These are phyloP conservation scores for Cantharis rufa DNA, from an alignment of 2,888 invertebrate species.

Conservation along the genomic window DNA sequence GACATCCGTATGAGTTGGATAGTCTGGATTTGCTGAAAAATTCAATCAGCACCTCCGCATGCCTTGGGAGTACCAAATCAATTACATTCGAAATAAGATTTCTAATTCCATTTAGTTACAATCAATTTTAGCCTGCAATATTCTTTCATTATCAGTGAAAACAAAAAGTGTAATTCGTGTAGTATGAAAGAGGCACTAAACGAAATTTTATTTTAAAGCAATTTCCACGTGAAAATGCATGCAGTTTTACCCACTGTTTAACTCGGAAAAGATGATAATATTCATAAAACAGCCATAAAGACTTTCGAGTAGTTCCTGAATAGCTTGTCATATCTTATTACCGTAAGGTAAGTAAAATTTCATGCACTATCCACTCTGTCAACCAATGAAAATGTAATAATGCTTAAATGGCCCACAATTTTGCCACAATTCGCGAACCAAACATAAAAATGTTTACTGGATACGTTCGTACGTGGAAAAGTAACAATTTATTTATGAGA, in stretches of 20 bases:
- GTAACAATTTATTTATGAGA: neutral
- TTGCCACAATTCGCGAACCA: conserved; percentile 1
- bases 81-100: conserved; percentile 31
- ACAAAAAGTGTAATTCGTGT: neutral
- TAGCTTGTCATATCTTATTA: conserved; percentile 22
- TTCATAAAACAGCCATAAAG: conserved; percentile 25
- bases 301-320: conserved; percentile 17
- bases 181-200: neutral
- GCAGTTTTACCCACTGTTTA: conserved; percentile 16
- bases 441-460: neutral
- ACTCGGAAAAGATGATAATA: conserved; percentile 16
- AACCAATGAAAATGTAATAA: conserved; percentile 12
- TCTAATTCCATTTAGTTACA: conserved; percentile 26
- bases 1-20: neutral
- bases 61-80: conserved; percentile 23
- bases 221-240: conserved; percentile 11
- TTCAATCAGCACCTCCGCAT: conserved; percentile 29
- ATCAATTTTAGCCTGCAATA: neutral
- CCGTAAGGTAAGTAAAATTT: conserved; percentile 15
- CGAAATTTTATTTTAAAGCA: conserved; percentile 10
- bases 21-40: conserved; percentile 17
- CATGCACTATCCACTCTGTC: conserved; percentile 2
- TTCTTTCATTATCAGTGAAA: neutral
- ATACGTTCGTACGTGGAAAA: neutral
- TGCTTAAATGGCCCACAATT: neutral